Evolutionary conservation across 2,888 invertebrate species (phyloP), one percentile per base, ranked within the genome.

Genomic region (Ischnus inquisitorius): DNA sequence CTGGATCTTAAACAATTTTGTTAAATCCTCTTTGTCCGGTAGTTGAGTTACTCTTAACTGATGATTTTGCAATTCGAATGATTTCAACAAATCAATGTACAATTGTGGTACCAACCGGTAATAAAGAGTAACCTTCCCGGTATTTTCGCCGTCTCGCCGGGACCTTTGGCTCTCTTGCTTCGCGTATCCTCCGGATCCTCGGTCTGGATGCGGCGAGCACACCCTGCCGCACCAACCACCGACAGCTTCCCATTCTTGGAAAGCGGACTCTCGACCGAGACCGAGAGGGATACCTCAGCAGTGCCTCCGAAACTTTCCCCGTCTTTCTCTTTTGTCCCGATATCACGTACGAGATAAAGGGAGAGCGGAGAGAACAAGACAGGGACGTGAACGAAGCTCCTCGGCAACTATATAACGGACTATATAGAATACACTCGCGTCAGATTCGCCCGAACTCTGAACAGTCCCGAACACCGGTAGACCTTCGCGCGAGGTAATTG

Each of bases 241-340:
- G 68, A 77, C 77, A 77, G 77, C 77, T 77, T 68, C 68, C 77
- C 68, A 68, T 77, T 77, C 68, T 51, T 77, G 77, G 67, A 77
- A 34, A 68, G 57, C 77, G 41, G 25, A 34, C 57, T 25, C 57
- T 57, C 43, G 54, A 46, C 22, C 41, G 28, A 67, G 67, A 77
- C 43, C 57, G 43, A 67, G 43, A 67, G 57, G 39, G 67, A 67
- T 54, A 71, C 19, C 51, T 51, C 25, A 51, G 25, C 51, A 51
- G 12, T 51, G 68, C 34, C 16, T 25, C 34, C 8, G 34, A 22
- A 64, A 5, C 34, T 34, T 34, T 34, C 19, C 14, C 19, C 28
- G 14, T 54, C 54, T 43, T 41, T 25, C 22, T 43, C 57, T 43
- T 34, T 34, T 1, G 5, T 14, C 34, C 68, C n/a, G 10, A 68